phyloP scores from a whole-genome alignment of 2,888 invertebrate species.

The Fabriciana adippe region DNA sequence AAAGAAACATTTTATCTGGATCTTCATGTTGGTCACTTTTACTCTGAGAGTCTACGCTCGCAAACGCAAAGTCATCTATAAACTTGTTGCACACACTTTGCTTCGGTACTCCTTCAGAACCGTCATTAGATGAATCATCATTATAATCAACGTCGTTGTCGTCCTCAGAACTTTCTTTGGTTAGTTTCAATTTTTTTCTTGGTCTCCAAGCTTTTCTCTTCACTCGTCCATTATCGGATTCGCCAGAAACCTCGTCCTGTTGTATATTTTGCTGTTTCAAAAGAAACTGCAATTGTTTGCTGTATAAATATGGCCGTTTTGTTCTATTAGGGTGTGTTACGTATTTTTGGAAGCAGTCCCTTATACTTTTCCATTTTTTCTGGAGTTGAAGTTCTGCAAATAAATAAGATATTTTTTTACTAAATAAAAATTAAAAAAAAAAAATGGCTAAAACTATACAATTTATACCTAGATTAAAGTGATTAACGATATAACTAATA shows the following conservation, averaged over 20 bases:
- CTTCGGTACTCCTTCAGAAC: slow-evolving; percentile 31
- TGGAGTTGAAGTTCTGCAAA: slow-evolving; percentile 73
- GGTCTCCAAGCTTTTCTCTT: slow-evolving; percentile 52
- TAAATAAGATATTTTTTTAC: too few relatives aligned
- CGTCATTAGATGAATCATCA: slow-evolving; percentile 50
- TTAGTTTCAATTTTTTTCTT: slow-evolving; percentile 56
- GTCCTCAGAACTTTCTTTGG: slow-evolving; percentile 57
- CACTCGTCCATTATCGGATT: slow-evolving; percentile 53
- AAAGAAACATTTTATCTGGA: slow-evolving; percentile 67
- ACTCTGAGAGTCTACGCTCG: slow-evolving; percentile 58
- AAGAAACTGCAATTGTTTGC: slow-evolving; percentile 64
- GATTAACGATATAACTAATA: not conserved
- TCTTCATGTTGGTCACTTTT: slow-evolving; percentile 59
- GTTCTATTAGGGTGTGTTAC: slow-evolving; percentile 61
- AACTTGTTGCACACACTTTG: slow-evolving; percentile 34
- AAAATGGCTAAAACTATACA: too few relatives aligned
- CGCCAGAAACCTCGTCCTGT: slow-evolving; percentile 47
- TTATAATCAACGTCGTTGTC: slow-evolving; percentile 50
- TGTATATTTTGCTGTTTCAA: slow-evolving; percentile 57
- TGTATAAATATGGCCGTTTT: slow-evolving; percentile 66
- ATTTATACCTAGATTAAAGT: too few relatives aligned
- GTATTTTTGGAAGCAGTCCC: slow-evolving; percentile 72
- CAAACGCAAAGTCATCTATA: slow-evolving; percentile 65
- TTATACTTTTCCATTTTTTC: slow-evolving; percentile 77
- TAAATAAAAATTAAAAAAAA: too few relatives aligned